These are phyloP conservation scores for Tursiops truncatus DNA, from an alignment of 2,113 vertebrate species.

Conservation along the genomic window DNA sequence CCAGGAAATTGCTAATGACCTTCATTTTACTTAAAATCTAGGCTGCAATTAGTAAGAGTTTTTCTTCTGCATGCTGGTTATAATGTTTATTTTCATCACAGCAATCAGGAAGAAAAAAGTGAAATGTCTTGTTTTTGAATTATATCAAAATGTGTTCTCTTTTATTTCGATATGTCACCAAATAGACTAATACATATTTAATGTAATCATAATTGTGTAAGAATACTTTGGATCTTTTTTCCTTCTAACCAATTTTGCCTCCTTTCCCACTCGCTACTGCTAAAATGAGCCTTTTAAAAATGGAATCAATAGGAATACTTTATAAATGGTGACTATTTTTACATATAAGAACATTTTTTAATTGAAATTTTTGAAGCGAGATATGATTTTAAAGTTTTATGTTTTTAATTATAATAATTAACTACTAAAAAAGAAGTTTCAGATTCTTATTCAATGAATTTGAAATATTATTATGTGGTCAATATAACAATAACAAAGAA, in stretches of 20 bases:
- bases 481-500: constrained; percentile 75
- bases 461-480: constrained; percentile 71
- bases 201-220: constrained; percentile 63
- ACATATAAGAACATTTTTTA: constrained; percentile 54
- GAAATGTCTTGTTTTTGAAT: constrained; percentile 63
- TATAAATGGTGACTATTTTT: constrained; percentile 52
- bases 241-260: constrained; percentile 52
- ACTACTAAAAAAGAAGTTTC: constrained; percentile 62
- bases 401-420: constrained; percentile 73
- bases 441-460: constrained; percentile 65
- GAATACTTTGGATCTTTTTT: constrained; percentile 54
- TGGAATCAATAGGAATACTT: constrained; percentile 60
- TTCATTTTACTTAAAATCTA: constrained; percentile 76
- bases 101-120: constrained; percentile 69
- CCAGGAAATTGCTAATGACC: constrained; percentile 79
- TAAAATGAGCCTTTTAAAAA: constrained; percentile 67
- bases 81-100: constrained; percentile 71
- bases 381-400: constrained; percentile 59
- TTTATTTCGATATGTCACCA: constrained; percentile 60
- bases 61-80: constrained; percentile 62
- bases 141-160: constrained; percentile 67
- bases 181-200: constrained; percentile 70
- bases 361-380: constrained; percentile 64
- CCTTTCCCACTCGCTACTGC: constrained; percentile 18
- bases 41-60: constrained; percentile 74